Conservation (phyloP, 2,797 vertebrate genomes). For the Platalea minor region DNA sequence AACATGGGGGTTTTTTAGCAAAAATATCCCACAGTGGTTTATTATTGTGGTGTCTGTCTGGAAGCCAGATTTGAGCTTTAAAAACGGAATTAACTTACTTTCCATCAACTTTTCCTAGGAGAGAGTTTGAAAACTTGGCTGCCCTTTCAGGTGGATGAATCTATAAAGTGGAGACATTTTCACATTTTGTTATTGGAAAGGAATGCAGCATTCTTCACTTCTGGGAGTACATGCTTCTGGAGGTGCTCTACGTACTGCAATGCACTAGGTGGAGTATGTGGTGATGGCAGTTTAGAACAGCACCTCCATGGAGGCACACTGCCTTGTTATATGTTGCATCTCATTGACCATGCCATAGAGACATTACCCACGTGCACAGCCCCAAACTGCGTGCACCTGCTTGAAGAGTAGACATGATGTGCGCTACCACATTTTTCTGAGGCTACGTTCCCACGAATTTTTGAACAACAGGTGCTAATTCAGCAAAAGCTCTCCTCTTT, state of each 20-base stretch:
- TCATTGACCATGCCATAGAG: accelerated
- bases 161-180: not conserved
- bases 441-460: accelerated
- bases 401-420: accelerated
- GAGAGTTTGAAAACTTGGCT: not conserved
- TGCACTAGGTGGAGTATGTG: accelerated
- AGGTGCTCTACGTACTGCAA: accelerated
- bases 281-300: accelerated
- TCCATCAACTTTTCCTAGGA: not conserved
- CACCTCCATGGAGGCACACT: not conserved
- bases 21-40: not conserved
- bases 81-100: not conserved
- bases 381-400: accelerated
- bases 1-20: not conserved
- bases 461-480: accelerated
- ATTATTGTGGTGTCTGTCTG: not conserved
- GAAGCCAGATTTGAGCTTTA: not conserved
- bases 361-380: not conserved
- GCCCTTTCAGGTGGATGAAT: not conserved
- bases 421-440: accelerated
- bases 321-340: not conserved
- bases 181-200: not conserved
- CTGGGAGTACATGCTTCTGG: not conserved
- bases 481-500: not conserved
- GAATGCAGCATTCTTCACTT: not conserved